Evolutionary conservation across 2,113 vertebrate species (phyloP), one percentile per base, ranked within the genome.

Genomic region (Dissostichus mawsoni): DNA sequence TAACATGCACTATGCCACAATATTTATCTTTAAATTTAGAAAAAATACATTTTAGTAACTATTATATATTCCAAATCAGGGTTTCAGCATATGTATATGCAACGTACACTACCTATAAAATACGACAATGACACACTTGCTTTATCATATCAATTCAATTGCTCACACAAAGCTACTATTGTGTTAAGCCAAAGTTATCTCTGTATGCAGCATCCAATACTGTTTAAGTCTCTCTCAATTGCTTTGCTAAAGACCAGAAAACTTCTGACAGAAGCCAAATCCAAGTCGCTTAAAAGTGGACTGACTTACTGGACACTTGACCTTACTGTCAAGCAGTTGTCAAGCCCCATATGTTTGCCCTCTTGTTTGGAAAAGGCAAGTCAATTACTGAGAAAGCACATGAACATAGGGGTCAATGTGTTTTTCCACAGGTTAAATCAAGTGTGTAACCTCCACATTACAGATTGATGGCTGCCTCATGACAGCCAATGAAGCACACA

Each of bases 251-350:
- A 79, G 58, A 74, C 80, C 81, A 87, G 56, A 78, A 65, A 71
- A 84, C 63, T 80, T 59, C 74, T 64, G 85, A 87, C 83, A 81
- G 80, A 87, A 91, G 91, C 89, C 71, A 68, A 83, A 76, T 81
- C 74, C 80, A 81, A 70, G 81, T 72, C 63, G 44, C 81, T 88
- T 87, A 75, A 81, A 77, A 90, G 84, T 79, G 74, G 61, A 74
- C 76, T 33, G 67, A 83, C 83, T 82, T 25, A 77, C 85, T 83
- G 72, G 90, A 89, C 84, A 87, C 83, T 90, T 92, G 92, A 92
- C 90, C 87, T 86, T n/a, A 74, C 82, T 86, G 87, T 92, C 83
- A 78, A 85, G 74, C 76, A 74, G 61, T 78, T 86, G 78, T 90
- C 85, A 84, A 71, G 74, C 45, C 66, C 57, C 78, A 82, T 83